phyloP scores from a whole-genome alignment of 2,797 vertebrate species.

The Erpetoichthys calabaricus region DNA sequence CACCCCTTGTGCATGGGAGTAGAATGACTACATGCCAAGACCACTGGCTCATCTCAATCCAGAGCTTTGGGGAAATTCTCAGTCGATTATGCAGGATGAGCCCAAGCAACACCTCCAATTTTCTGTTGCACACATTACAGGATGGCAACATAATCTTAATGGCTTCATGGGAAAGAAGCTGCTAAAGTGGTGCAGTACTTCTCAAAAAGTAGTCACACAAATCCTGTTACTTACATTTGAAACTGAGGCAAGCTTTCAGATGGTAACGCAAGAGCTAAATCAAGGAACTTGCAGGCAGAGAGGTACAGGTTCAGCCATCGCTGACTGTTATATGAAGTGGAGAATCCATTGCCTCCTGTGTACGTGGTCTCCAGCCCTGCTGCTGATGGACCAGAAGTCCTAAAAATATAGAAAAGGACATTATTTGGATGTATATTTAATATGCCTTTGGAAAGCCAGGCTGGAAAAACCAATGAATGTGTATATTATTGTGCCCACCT shows the following conservation, averaged over 20 bases:
- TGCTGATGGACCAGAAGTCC: conserved; percentile 86
- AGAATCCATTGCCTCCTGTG: conserved; percentile 92
- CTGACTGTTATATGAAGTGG: conserved; percentile 96
- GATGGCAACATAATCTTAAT: too few relatives aligned
- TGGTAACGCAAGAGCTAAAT: conserved; percentile 85
- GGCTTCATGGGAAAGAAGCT: too few relatives aligned
- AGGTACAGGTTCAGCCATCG: conserved; percentile 96
- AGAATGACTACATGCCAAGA: too few relatives aligned
- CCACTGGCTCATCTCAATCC: too few relatives aligned
- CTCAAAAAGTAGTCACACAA: too few relatives aligned
- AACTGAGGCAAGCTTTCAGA: conserved; percentile 96
- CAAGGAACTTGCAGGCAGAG: conserved; percentile 95
- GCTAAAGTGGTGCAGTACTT: too few relatives aligned
- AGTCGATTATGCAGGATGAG: too few relatives aligned
- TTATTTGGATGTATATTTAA: conserved; percentile 8
- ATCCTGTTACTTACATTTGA: conserved; percentile 78
- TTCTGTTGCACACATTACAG: too few relatives aligned
- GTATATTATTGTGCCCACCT: neutral
- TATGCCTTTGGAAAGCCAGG: conserved; percentile 8
- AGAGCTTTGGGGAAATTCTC: too few relatives aligned
- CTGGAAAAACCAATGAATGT: conserved; percentile 2
- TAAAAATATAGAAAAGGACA: conserved; percentile 27
- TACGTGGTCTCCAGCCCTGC: conserved; percentile 93
- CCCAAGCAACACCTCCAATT: too few relatives aligned
- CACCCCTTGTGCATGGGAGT: too few relatives aligned